Conservation (phyloP, 2,113 vertebrate genomes). For the Eulemur macaco region DNA sequence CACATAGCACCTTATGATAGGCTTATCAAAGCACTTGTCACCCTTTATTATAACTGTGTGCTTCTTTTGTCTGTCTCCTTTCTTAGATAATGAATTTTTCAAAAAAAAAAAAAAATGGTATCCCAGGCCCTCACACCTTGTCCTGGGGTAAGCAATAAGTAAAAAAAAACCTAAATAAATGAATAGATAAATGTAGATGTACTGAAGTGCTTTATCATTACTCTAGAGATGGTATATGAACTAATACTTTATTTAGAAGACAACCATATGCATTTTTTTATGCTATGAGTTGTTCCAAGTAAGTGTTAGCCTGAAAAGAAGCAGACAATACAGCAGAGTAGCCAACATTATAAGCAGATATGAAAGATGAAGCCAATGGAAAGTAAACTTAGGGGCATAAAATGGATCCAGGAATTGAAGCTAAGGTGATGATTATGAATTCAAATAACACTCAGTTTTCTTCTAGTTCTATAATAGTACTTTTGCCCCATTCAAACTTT, state of each 20-base stretch:
- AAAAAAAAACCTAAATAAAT: background rate
- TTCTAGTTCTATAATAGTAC: background rate
- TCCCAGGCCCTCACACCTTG: background rate
- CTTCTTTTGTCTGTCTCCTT: background rate
- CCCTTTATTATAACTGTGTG: background rate
- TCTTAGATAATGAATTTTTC: background rate
- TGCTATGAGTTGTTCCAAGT: background rate
- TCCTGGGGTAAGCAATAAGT: background rate
- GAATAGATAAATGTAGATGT: background rate
- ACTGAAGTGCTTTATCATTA: background rate
- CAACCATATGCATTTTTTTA: background rate
- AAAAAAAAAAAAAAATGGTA: background rate
- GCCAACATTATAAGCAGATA: background rate
- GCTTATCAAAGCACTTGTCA: background rate
- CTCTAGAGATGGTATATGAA: background rate
- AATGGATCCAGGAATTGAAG: background rate
- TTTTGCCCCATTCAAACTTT: background rate
- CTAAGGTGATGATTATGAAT: background rate
- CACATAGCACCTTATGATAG: background rate
- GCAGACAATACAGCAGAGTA: background rate
- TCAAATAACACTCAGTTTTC: background rate
- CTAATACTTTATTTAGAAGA: background rate
- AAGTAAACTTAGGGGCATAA: background rate
- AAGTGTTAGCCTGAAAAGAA: background rate
- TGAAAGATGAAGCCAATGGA: background rate